Evolutionary conservation across 2,888 invertebrate species (phyloP).

Genomic region (Altica lythri): DNA sequence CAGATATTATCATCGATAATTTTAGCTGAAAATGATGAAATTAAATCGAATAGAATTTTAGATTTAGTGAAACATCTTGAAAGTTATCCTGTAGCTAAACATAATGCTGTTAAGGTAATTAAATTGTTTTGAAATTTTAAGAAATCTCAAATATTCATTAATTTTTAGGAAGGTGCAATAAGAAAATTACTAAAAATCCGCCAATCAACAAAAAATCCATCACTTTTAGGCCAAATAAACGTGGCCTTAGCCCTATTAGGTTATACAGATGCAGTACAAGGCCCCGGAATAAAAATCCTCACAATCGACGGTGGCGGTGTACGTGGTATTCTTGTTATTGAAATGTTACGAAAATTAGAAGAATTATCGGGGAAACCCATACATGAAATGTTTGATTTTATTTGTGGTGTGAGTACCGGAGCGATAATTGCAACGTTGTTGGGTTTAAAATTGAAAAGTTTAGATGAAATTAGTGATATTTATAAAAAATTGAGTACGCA

Average conservation of each 20-base stretch:
- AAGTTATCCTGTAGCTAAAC: constrained; percentile 73
- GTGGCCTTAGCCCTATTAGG: constrained; percentile 74
- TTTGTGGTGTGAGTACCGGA: constrained; percentile 84
- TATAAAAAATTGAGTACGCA: constrained; percentile 66
- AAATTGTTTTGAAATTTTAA: too few relatives aligned
- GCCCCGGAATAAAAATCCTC: constrained; percentile 77
- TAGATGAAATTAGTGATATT: constrained; percentile 65
- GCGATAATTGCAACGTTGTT: constrained; percentile 70
- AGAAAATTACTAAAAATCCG: constrained; percentile 66
- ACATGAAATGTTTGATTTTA: constrained; percentile 83
- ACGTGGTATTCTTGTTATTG: constrained; percentile 83
- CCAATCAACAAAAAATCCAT: constrained; percentile 52
- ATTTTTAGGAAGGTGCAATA: constrained; percentile 69
- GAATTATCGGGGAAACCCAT: constrained; percentile 68
- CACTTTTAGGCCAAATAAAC: constrained; percentile 50
- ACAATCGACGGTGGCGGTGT: constrained; percentile 91
- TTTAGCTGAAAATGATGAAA: constrained; percentile 62
- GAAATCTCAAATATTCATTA: too few relatives aligned
- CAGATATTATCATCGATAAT: constrained; percentile 69
- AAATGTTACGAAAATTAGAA: constrained; percentile 80
- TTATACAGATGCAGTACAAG: constrained; percentile 68
- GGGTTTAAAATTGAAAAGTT: constrained; percentile 65
- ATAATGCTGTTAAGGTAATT: constrained; percentile 71
- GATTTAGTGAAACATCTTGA: constrained; percentile 74
- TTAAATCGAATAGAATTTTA: constrained; percentile 67